phyloP scores from a whole-genome alignment of 2,888 invertebrate species.

The Minunthozetes semirufus region DNA sequence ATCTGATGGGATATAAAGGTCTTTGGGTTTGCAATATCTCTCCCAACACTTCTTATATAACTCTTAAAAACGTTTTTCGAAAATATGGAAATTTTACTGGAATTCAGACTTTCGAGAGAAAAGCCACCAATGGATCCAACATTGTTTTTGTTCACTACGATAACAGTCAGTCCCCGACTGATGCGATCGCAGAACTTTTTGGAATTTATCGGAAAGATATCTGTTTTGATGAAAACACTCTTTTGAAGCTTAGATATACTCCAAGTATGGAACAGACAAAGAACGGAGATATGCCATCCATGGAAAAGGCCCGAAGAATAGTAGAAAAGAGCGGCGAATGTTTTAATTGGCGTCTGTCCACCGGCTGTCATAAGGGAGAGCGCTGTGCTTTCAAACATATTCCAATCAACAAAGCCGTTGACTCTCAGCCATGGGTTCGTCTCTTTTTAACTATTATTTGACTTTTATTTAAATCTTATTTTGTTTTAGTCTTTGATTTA shows the following conservation, averaged over 20 bases:
- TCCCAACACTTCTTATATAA: conserved; percentile 28
- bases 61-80: conserved; percentile 33
- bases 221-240: conserved; percentile 30
- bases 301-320: conserved; percentile 31
- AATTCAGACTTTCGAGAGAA: conserved; percentile 36
- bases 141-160: conserved; percentile 37
- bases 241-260: conserved; percentile 33
- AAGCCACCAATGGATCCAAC: conserved; percentile 34
- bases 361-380: conserved; percentile 33
- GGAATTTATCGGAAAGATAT: conserved; percentile 30
- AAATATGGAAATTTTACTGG: conserved; percentile 36
- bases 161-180: conserved; percentile 32
- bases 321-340: conserved; percentile 35
- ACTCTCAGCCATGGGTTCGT: conserved; percentile 37
- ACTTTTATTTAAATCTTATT: background rate
- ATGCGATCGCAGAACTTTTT: conserved; percentile 31
- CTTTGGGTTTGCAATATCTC: conserved; percentile 37
- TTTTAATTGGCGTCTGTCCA: conserved; percentile 35
- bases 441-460: background rate
- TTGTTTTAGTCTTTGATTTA: background rate
- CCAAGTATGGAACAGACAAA: conserved; percentile 37
- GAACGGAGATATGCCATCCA: conserved; percentile 31
- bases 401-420: conserved; percentile 30
- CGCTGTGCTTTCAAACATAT: conserved; percentile 33
- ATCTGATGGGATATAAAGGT: conserved; percentile 36